phyloP scores from a whole-genome alignment of 1,140 invertebrate genomes.

The Galendromus occidentalis region DNA sequence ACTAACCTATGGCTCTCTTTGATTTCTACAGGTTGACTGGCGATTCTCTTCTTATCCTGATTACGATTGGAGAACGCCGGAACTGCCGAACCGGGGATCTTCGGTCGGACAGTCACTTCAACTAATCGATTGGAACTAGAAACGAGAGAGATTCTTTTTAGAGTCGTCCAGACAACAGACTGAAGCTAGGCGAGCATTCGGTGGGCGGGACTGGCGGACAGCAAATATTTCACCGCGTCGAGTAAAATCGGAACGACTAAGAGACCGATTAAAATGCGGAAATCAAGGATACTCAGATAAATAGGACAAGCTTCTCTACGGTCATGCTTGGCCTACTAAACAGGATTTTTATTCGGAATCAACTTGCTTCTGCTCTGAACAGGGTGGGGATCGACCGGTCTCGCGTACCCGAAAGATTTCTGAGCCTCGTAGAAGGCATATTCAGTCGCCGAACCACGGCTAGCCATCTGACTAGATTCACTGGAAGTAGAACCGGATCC shows the following conservation, averaged over 20 bases:
- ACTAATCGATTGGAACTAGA: not conserved
- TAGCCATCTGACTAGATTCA: conserved; percentile 1
- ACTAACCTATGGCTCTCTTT: not conserved
- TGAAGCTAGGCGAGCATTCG: not conserved
- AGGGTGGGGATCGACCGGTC: not conserved
- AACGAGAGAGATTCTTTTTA: no score
- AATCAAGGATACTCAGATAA: not conserved
- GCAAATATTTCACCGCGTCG: not conserved
- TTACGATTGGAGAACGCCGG: not conserved
- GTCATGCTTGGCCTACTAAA: not conserved
- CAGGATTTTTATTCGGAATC: not conserved
- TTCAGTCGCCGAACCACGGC: not conserved
- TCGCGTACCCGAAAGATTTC: not conserved
- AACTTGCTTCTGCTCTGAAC: not conserved
- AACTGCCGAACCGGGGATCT: conserved; percentile 5
- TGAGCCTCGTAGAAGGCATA: conserved; percentile 4
- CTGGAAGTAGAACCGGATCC: conserved; percentile 1
- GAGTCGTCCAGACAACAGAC: not conserved
- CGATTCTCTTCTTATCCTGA: not conserved
- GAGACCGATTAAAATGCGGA: not conserved
- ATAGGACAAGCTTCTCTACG: not conserved
- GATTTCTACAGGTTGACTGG: not conserved
- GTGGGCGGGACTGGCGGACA: not conserved
- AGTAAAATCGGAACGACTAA: not conserved
- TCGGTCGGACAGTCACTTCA: not conserved